phyloP scores from a whole-genome alignment of 2,888 invertebrate species.

The Chrysotoxum bicinctum region DNA sequence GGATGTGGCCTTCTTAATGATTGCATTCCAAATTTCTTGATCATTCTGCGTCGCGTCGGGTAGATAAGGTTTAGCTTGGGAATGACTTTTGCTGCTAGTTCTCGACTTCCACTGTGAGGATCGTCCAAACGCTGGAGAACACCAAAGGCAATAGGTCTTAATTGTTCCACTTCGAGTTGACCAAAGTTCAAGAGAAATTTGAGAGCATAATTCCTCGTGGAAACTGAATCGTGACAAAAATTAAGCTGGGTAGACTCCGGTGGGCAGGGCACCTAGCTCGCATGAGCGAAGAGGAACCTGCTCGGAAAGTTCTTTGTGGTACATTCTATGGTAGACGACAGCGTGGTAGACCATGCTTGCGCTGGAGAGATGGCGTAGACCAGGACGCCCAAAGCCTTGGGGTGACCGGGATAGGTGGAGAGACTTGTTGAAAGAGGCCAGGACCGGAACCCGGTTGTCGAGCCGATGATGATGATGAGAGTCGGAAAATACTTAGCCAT shows the following conservation, averaged over 20 bases:
- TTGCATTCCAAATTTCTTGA: constrained; percentile 75
- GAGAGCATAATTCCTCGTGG: constrained; percentile 79
- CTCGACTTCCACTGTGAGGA: constrained; percentile 78
- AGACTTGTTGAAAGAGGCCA: too few species aligned
- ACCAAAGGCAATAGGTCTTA: constrained; percentile 78
- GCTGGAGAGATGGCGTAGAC: too few species aligned
- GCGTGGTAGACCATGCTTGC: too few species aligned
- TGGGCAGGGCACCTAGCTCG: too few species aligned
- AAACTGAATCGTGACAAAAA: constrained; percentile 77
- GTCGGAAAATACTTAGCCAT: constrained; percentile 76
- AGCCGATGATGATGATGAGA: too few species aligned
- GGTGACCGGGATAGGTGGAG: too few species aligned
- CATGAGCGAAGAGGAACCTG: too few species aligned
- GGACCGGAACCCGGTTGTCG: too few species aligned
- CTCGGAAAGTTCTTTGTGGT: too few species aligned
- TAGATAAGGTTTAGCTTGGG: constrained; percentile 74
- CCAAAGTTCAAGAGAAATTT: constrained; percentile 78
- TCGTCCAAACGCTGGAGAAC: constrained; percentile 80
- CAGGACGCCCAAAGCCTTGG: too few species aligned
- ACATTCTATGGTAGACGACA: too few species aligned
- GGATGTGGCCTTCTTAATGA: constrained; percentile 77
- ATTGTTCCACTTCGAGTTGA: constrained; percentile 75
- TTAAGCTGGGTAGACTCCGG: too few species aligned
- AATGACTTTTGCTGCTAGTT: constrained; percentile 77
- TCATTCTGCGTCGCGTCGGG: constrained; percentile 68